A percentile compares a stretch with the other conserved stretches of the same genome.
phyloP scores from a whole-genome alignment of 2,797 vertebrate species.

The Toxotes lorentzi region DNA sequence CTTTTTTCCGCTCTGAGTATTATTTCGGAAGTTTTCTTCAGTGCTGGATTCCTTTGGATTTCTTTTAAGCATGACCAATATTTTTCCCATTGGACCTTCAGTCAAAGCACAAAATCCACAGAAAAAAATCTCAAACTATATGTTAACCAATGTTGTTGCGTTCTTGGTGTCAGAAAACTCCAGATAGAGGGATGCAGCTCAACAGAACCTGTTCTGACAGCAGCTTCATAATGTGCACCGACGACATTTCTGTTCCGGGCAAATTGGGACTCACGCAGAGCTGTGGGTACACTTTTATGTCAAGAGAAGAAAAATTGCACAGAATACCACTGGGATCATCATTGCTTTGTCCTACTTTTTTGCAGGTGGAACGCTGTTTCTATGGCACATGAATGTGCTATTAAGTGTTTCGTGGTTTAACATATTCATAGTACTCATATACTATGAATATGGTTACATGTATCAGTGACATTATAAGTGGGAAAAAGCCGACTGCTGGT shows the following conservation, averaged over 20 bases:
- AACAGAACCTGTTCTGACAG: constrained; percentile 15
- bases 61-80: too few species aligned
- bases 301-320: constrained; percentile 38
- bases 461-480: not conserved
- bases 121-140: not conserved
- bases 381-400: not conserved
- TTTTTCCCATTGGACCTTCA: too few species aligned
- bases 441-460: not conserved
- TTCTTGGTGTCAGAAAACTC: not conserved
- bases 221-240: constrained; percentile 19
- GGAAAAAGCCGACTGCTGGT: too few species aligned
- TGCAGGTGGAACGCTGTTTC: constrained; percentile 11
- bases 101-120: too few species aligned
- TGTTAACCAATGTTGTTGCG: too few species aligned
- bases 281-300: constrained; percentile 6
- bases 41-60: too few species aligned
- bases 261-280: constrained; percentile 22
- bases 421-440: not conserved
- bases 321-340: constrained; percentile 25
- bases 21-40: too few species aligned
- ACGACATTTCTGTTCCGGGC: constrained; percentile 22
- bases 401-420: constrained; percentile 10
- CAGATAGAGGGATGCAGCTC: not conserved
- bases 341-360: constrained; percentile 33
- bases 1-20: too few species aligned